phyloP scores from a whole-genome alignment of 2,888 invertebrate genomes.

The Phania funesta region DNA sequence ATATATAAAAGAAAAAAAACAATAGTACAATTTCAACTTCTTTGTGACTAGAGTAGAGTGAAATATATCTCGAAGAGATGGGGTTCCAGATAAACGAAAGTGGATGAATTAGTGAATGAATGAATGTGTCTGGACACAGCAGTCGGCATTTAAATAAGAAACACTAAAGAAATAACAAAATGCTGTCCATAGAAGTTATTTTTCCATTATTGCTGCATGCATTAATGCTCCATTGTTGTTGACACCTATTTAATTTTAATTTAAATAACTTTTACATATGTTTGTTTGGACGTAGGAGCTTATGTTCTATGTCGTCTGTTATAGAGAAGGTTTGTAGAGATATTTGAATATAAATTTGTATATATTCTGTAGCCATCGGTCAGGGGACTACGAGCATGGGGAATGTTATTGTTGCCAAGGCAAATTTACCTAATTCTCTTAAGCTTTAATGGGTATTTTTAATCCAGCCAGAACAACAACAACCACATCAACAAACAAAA shows the following conservation, averaged over 20 bases:
- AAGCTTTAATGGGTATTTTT: conserved; percentile 38
- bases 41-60: background rate
- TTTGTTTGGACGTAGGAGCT: background rate
- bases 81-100: conserved; percentile 33
- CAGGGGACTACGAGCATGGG: background rate
- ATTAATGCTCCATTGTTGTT: conserved; percentile 59
- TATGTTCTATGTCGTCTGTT: conserved; percentile 11
- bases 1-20: background rate
- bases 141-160: conserved; percentile 7
- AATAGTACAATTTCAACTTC: conserved; percentile 34
- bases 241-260: conserved; percentile 61
- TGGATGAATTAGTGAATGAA: conserved; percentile 26
- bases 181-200: conserved; percentile 31
- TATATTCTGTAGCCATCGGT: conserved; percentile 30
- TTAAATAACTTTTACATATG: background rate
- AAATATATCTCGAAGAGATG: conserved; percentile 31
- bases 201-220: background rate
- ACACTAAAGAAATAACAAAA: conserved; percentile 5
- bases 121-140: background rate
- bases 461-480: background rate
- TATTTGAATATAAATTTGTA: conserved; percentile 46
- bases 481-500: background rate
- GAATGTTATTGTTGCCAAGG: conserved; percentile 30
- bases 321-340: background rate
- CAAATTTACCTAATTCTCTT: conserved; percentile 58